phyloP scores from a whole-genome alignment of 2,888 invertebrate genomes.

The Oscheius sp. region DNA sequence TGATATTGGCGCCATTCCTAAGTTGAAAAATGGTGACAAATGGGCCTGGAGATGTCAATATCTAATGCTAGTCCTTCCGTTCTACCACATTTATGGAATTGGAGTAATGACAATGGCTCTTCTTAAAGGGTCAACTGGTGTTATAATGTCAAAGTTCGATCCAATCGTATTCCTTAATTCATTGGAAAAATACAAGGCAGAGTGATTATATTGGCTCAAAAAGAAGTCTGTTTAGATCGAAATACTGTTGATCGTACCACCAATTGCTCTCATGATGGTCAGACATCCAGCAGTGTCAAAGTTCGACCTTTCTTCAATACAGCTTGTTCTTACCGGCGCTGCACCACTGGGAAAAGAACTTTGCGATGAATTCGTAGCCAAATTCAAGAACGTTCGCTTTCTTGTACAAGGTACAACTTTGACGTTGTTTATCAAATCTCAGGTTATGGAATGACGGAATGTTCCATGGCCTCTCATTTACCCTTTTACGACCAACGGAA shows the following conservation, averaged over 20 bases:
- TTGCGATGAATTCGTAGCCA: slow-evolving; percentile 50
- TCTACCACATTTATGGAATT: slow-evolving; percentile 71
- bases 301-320: slow-evolving; percentile 83
- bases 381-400: slow-evolving; percentile 32
- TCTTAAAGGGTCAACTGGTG: slow-evolving; percentile 57
- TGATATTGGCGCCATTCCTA: neutral
- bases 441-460: slow-evolving; percentile 84
- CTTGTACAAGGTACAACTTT: slow-evolving; percentile 39
- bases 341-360: slow-evolving; percentile 67
- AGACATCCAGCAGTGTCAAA: slow-evolving; percentile 80
- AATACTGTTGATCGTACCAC: slow-evolving; percentile 83
- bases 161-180: slow-evolving; percentile 53
- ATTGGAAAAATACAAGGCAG: slow-evolving; percentile 47
- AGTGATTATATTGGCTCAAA: neutral
- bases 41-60: slow-evolving; percentile 53
- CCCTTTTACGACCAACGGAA: slow-evolving; percentile 63
- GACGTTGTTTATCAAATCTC: slow-evolving; percentile 24
- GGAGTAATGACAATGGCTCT: slow-evolving; percentile 16
- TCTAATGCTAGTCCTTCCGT: slow-evolving; percentile 61
- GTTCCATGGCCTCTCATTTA: slow-evolving; percentile 79
- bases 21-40: slow-evolving; percentile 4
- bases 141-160: slow-evolving; percentile 65
- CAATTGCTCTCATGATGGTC: slow-evolving; percentile 83
- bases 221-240: slow-evolving; percentile 77
- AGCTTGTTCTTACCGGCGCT: slow-evolving; percentile 57